Evolutionary conservation across 2,113 vertebrate species (phyloP).

Genomic region (Campylorhamphus procurvoides): DNA sequence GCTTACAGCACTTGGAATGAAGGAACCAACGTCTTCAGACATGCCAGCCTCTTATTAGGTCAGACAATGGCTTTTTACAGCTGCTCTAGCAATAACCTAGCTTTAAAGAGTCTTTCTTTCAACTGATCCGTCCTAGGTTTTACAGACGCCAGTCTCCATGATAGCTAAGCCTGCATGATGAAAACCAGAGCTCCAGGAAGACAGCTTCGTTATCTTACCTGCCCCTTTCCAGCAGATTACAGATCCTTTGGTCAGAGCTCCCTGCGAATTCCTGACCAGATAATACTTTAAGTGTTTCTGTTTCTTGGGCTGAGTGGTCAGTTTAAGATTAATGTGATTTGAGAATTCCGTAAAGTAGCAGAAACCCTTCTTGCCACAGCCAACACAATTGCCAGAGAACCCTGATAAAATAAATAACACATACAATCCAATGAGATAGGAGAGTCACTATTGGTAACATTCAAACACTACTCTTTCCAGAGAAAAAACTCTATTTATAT

Average conservation of each 20-base stretch:
- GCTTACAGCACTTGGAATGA: not conserved
- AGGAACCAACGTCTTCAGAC: not conserved
- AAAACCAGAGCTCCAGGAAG: slow-evolving; percentile 25
- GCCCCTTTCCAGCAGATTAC: slow-evolving; percentile 92
- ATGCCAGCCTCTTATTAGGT: not conserved
- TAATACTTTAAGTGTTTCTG: slow-evolving; percentile 97
- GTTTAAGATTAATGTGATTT: slow-evolving; percentile 96
- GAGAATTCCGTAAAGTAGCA: slow-evolving; percentile 98
- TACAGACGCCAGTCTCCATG: not conserved
- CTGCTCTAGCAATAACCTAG: not conserved
- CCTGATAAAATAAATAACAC: slow-evolving; percentile 75
- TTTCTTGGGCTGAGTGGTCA: slow-evolving; percentile 96
- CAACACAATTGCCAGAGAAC: slow-evolving; percentile 94
- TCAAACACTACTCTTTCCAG: not conserved
- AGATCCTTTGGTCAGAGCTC: slow-evolving; percentile 87
- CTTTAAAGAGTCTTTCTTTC: slow-evolving; percentile 29
- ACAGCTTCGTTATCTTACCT: slow-evolving; percentile 78
- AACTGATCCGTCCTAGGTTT: not conserved
- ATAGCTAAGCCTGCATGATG: slow-evolving; percentile 14
- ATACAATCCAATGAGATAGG: slow-evolving; percentile 21
- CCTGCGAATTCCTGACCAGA: slow-evolving; percentile 88
- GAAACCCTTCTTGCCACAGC: slow-evolving; percentile 96
- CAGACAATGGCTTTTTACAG: slow-evolving; percentile 20
- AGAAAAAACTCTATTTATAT: not conserved
- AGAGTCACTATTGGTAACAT: not conserved